These are phyloP conservation scores for Schizothorax lantsangensis DNA, from an alignment of 2,797 vertebrate genomes.

Conservation along the genomic window DNA sequence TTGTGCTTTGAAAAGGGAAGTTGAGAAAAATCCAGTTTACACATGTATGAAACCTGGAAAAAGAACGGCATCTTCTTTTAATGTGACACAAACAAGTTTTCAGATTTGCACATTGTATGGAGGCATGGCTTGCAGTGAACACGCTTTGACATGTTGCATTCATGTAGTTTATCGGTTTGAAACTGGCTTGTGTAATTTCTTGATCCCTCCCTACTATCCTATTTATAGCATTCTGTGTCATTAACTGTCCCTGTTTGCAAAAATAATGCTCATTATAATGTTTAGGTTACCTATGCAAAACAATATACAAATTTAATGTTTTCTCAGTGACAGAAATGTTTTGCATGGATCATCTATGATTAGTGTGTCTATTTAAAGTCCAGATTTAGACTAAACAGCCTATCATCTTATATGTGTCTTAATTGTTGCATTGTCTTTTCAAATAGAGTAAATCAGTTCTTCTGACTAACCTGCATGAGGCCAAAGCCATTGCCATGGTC, in stretches of 20 bases:
- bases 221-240: too few relatives aligned
- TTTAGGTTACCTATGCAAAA: not conserved
- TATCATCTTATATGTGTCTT: not conserved
- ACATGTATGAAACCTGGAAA: not conserved
- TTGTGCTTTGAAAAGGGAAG: not conserved
- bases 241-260: not conserved
- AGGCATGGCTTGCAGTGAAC: not conserved
- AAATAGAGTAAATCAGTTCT: not conserved
- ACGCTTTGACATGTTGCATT: not conserved
- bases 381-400: not conserved
- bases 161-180: not conserved
- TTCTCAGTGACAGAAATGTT: not conserved
- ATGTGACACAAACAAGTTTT: not conserved
- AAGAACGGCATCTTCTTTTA: not conserved
- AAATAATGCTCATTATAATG: not conserved
- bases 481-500: constrained; percentile 66
- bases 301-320: not conserved
- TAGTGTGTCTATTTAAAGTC: not conserved
- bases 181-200: not conserved
- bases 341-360: not conserved
- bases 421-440: not conserved
- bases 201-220: not conserved
- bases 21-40: not conserved
- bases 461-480: constrained; percentile 67
- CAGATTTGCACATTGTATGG: not conserved